Evolutionary conservation across 2,113 vertebrate genomes (phyloP), one percentile per base, ranked within the genome.

Genomic region (Glaucomys volans): DNA sequence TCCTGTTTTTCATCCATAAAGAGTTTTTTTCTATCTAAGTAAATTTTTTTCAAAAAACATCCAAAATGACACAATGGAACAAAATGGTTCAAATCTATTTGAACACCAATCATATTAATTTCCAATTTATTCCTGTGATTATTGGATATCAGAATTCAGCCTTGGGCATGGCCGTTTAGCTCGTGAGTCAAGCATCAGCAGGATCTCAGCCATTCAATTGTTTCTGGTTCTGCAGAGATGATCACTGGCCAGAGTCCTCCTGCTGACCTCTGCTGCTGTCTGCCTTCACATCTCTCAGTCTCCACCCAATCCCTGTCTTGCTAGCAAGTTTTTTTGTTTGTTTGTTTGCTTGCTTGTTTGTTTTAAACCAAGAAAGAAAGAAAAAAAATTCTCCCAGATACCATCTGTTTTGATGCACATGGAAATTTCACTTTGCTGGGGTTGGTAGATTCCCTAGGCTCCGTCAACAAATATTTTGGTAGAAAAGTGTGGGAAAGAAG

Each of bases 71-170:
- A 86, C 35, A 97, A 89, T 44, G 40, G n/a, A 97, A 94, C 9
- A 47, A 94, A 96, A 95, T 40, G 83, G 20, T 92, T 95, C 4
- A 18, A 72, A 37, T 92, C 47, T 67, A 96, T 86, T 95, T 97
- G 37, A 97, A 86, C 83, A 64, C 14, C n/a, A 88, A 77, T 64
- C 14, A 82, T 0, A 30, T 90, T 98, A 95, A 97, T 98, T 98
- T 94, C 32, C 52, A 66, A 67, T 42, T 42, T 96, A 83, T 87
- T 93, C 37, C 32, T 91, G 47, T n/a, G 32, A 37, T 2, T 16
- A 32, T 83, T 90, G 76, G n/a, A 40, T 1, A 52, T 32, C 37
- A 76, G 52, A 6, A 11, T 95, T 94, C 22, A 80, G 59, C 57
- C 30, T 40, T 95, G 12, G 54, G 9, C 18, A 95, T 72, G 71